These are phyloP conservation scores for Argyrosomus japonicus DNA, from an alignment of 2,113 vertebrate genomes.

Conservation along the genomic window DNA sequence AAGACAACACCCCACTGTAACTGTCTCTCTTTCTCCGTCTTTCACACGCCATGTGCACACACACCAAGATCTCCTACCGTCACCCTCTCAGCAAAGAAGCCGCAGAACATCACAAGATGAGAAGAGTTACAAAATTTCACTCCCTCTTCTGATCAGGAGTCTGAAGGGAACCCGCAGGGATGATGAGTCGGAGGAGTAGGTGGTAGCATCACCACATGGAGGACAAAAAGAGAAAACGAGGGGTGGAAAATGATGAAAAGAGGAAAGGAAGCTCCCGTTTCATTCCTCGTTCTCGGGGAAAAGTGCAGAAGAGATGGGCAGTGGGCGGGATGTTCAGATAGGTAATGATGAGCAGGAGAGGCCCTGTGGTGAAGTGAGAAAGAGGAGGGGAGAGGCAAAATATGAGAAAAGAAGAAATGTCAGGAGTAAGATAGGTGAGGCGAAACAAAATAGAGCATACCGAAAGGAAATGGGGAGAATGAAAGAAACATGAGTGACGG, in stretches of 20 bases:
- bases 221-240: conserved; percentile 38
- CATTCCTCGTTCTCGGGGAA: conserved; percentile 13
- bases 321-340: conserved; percentile 51
- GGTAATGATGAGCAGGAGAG: conserved; percentile 49
- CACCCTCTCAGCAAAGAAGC: conserved; percentile 30
- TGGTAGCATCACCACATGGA: conserved; percentile 37
- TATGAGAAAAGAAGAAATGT: conserved; percentile 16
- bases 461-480: background rate
- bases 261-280: conserved; percentile 35
- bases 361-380: conserved; percentile 23
- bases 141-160: conserved; percentile 61
- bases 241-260: conserved; percentile 62
- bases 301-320: conserved; percentile 45
- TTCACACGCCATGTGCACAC: conserved; percentile 1
- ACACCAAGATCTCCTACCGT: conserved; percentile 16
- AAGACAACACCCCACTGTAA: conserved; percentile 31
- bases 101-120: conserved; percentile 53
- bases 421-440: conserved; percentile 11
- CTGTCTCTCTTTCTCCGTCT: conserved; percentile 9
- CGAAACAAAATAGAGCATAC: background rate
- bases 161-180: conserved; percentile 55
- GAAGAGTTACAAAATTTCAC: conserved; percentile 37
- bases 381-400: background rate
- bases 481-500: background rate
- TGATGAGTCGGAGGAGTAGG: conserved; percentile 57